Evolutionary conservation across 2,888 invertebrate genomes (phyloP), one percentile per base, ranked within the genome.

Genomic region (Meteorus colon): DNA sequence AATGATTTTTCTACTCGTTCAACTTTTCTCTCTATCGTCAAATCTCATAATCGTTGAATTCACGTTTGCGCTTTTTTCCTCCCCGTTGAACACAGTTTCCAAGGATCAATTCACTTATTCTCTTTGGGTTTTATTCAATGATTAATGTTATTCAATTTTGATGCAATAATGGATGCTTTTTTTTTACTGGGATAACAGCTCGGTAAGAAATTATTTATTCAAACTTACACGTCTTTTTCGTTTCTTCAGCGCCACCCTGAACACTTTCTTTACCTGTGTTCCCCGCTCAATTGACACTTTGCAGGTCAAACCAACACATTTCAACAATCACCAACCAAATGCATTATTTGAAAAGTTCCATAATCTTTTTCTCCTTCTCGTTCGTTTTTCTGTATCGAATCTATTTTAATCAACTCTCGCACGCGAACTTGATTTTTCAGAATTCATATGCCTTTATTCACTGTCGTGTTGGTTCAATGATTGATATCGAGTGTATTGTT

Each of bases 221-320:
- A 55, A 48, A 55, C 55, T 55, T 55, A 55, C 55, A 55, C 55
- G 55, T 55, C 55, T 19, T 19, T 55, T 55, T 55, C 19, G 55
- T 55, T 55, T 55, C 55, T 55, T 55, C 55, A 55, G 55, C 55
- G 55, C 55, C 55, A 55, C 55, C 55, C 55, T 55, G 55, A 55
- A 55, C 55, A 55, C 55, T 55, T 19, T 55, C 8, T 19, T 55
- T 48, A n/a, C 48, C 48, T 48, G 48, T 55, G 55, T 55, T 41
- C 55, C 19, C 19, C 55, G 55, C n/a, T 55, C 55, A 55, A n/a
- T 55, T 55, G 19, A 55, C 55, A 55, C 55, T 55, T 41, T 19
- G 19, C 55, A 55, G 48, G 48, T 4, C n/a, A 16, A 48, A 48
- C n/a, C n/a, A 55, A 24, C 19, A 55, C 55, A 19, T 55, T n/a